Evolutionary conservation across 2,797 vertebrate genomes (phyloP).

Genomic region (Onychomys arenicola): DNA sequence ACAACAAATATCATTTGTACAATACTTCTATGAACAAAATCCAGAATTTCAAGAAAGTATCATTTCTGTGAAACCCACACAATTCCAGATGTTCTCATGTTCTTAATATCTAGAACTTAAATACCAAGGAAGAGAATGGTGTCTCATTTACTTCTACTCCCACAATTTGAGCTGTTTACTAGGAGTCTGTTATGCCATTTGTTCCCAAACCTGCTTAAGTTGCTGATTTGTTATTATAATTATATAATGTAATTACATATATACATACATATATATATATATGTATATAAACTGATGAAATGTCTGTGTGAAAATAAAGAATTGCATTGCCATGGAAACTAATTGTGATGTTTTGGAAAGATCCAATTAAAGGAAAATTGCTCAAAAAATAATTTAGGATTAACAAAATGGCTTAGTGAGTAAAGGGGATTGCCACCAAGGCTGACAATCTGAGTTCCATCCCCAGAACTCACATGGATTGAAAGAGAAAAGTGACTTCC

Average conservation of each 20-base stretch:
- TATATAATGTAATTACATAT: slow-evolving; percentile 60
- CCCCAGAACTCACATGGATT: not conserved
- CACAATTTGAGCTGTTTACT: not conserved
- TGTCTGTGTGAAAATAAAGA: slow-evolving; percentile 49
- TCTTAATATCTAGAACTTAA: not conserved
- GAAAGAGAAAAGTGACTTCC: not conserved
- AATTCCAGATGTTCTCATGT: not conserved
- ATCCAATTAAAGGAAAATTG: not conserved
- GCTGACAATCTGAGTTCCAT: not conserved
- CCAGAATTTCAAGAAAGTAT: not conserved
- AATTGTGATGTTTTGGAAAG: slow-evolving; percentile 41
- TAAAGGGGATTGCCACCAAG: not conserved
- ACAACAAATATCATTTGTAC: not conserved
- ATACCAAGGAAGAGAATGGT: not conserved
- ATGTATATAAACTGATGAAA: slow-evolving; percentile 23
- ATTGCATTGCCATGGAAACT: slow-evolving; percentile 44
- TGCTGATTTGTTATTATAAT: slow-evolving; percentile 61
- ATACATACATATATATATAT: no score
- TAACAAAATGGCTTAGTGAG: not conserved
- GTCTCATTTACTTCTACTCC: not conserved
- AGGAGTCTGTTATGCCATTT: slow-evolving; percentile 36
- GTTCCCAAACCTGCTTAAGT: slow-evolving; percentile 56
- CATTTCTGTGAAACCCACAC: not conserved
- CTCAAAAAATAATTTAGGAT: not conserved
- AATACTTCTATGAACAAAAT: not conserved